phyloP scores from a whole-genome alignment of 1,140 invertebrate species.

The Propsilocerus akamusi region DNA sequence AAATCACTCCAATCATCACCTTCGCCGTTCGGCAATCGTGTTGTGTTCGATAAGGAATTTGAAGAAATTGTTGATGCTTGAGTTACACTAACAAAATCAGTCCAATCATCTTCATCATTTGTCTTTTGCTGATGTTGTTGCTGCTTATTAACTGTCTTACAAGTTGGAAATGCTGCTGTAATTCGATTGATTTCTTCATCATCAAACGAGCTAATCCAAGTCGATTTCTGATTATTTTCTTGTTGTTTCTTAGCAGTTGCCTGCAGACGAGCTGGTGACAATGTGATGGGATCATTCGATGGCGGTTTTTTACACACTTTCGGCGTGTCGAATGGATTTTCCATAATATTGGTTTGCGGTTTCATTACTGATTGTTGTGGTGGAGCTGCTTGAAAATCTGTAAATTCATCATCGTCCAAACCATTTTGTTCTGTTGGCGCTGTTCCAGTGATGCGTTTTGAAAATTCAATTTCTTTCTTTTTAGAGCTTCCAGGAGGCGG shows the following conservation, averaged over 20 bases:
- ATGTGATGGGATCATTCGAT: background rate
- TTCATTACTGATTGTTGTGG: too few relatives aligned
- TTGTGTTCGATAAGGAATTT: too few relatives aligned
- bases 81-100: background rate
- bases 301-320: background rate
- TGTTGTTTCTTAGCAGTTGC: background rate
- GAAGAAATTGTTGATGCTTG: background rate
- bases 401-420: background rate
- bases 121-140: too few relatives aligned
- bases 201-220: background rate
- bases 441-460: too few relatives aligned
- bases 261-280: background rate
- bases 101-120: background rate
- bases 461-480: too few relatives aligned
- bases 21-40: background rate
- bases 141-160: background rate
- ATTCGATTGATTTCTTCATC: background rate
- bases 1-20: background rate
- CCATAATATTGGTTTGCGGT: too few relatives aligned
- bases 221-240: background rate
- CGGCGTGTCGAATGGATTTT: too few relatives aligned
- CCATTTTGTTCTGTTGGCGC: too few relatives aligned
- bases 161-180: background rate
- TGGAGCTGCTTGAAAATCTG: constrained; percentile 1
- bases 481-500: too few relatives aligned